These are phyloP conservation scores for Aphodius sticticus DNA, from an alignment of 2,888 invertebrate genomes.

Conservation along the genomic window DNA sequence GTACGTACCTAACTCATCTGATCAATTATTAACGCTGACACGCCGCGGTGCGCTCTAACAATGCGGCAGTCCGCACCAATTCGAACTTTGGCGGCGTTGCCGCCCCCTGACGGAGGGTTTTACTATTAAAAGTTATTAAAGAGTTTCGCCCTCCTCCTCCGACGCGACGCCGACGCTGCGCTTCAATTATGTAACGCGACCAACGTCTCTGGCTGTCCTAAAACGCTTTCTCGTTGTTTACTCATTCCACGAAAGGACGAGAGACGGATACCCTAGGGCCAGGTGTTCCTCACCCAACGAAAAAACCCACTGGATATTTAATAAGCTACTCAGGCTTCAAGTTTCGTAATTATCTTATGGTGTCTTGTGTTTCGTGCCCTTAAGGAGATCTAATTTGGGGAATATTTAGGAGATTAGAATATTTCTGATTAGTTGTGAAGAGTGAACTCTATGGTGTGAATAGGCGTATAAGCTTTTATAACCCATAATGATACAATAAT, in stretches of 20 bases:
- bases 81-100: constrained; percentile 14
- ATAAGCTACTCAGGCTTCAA: not conserved
- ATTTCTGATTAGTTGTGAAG: too few species aligned
- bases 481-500: too few species aligned
- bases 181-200: not conserved
- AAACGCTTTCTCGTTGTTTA: not conserved
- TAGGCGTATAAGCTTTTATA: too few species aligned
- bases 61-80: constrained; percentile 5
- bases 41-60: constrained; percentile 9
- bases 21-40: constrained; percentile 22
- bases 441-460: too few species aligned
- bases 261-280: not conserved
- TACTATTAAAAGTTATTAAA: constrained; percentile 4
- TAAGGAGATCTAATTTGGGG: not conserved
- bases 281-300: not conserved
- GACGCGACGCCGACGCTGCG: not conserved
- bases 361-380: not conserved
- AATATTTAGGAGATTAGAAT: not conserved
- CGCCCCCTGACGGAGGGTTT: not conserved
- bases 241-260: not conserved
- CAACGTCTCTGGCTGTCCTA: not conserved
- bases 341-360: not conserved
- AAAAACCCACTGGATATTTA: not conserved
- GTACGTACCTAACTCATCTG: constrained; percentile 17
- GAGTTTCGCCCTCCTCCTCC: not conserved